These are phyloP conservation scores for Anabacerthia variegaticeps DNA, from an alignment of 2,797 vertebrate species.

Conservation along the genomic window DNA sequence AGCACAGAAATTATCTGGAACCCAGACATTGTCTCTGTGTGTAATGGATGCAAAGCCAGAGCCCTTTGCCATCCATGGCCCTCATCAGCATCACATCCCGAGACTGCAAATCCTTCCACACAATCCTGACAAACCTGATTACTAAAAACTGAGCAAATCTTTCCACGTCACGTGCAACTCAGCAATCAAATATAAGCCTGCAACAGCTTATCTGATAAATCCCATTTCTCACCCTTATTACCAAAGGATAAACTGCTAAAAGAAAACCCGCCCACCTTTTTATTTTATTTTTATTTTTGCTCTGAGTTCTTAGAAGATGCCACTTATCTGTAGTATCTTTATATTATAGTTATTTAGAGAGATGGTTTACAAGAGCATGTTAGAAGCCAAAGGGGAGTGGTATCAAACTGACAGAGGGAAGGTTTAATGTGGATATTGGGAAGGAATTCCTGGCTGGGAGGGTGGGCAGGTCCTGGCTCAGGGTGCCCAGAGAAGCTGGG, in stretches of 20 bases:
- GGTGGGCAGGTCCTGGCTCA: fast-evolving
- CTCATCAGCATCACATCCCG: background rate
- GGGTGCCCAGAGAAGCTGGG: background rate
- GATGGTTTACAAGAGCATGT: fast-evolving
- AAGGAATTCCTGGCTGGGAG: fast-evolving
- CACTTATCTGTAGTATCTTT: background rate
- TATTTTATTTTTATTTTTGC: background rate
- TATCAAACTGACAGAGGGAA: background rate
- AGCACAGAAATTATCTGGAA: conserved; percentile 18
- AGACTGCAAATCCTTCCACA: background rate
- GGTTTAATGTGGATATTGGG: background rate
- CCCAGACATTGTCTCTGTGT: background rate
- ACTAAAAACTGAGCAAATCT: background rate
- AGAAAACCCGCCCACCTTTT: background rate
- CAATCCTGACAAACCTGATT: background rate
- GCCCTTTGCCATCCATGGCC: background rate
- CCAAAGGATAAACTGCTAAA: background rate
- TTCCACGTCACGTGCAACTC: background rate
- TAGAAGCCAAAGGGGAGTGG: no score
- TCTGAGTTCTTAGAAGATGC: background rate
- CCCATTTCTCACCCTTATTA: background rate
- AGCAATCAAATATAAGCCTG: background rate
- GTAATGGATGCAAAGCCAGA: background rate
- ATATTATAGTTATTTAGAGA: background rate
- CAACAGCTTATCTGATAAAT: background rate